Conservation (phyloP, 2,888 invertebrate genomes). For the Sacculina carcini region DNA sequence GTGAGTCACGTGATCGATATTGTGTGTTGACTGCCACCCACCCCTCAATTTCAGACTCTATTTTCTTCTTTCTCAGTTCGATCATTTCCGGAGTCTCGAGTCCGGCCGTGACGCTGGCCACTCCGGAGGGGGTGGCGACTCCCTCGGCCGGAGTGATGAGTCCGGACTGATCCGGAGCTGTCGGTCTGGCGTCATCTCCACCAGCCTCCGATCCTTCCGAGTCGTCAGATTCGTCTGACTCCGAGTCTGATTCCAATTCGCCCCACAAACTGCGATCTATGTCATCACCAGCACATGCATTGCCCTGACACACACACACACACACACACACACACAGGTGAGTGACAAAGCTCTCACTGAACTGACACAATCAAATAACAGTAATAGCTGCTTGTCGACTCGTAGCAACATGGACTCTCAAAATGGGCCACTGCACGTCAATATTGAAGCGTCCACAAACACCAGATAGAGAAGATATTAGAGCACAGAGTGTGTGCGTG, state of each 20-base stretch:
- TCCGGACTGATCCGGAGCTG: constrained; percentile 44
- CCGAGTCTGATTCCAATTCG: constrained; percentile 75
- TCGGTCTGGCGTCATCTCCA: constrained; percentile 25
- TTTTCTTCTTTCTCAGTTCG: constrained; percentile 84
- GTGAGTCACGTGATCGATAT: neutral
- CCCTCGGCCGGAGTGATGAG: constrained; percentile 80
- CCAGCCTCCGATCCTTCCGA: constrained; percentile 30
- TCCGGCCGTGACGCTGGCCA: constrained; percentile 68
- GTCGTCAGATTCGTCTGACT: constrained; percentile 34
- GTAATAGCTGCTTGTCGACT: neutral
- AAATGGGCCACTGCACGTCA: neutral
- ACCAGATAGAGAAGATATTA: too few relatives aligned
- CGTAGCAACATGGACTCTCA: neutral
- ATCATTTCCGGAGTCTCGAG: constrained; percentile 97
- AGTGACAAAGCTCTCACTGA: too few relatives aligned
- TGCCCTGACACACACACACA: too few relatives aligned
- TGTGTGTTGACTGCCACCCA: constrained; percentile 22
- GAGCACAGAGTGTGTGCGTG: too few relatives aligned
- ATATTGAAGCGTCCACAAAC: too few relatives aligned
- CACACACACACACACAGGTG: too few relatives aligned
- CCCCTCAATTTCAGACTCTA: constrained; percentile 89
- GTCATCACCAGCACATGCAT: constrained; percentile 39
- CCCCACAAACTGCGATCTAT: constrained; percentile 91
- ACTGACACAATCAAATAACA: too few relatives aligned
- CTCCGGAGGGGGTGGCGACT: constrained; percentile 62